phyloP scores from a whole-genome alignment of 2,888 invertebrate species.

The Andrena bicolor region DNA sequence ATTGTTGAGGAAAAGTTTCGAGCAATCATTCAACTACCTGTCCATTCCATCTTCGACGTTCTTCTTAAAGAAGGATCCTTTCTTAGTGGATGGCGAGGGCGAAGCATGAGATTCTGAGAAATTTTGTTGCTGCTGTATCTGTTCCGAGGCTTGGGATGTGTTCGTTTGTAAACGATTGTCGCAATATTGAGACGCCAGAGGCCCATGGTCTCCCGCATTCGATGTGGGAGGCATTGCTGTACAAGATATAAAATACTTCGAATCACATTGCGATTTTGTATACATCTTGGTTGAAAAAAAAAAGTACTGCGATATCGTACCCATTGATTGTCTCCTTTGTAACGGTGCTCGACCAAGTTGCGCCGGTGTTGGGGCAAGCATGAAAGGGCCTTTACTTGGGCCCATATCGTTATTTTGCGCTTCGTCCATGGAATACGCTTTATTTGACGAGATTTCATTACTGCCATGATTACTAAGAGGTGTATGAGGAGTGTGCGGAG shows the following conservation, averaged over 20 bases:
- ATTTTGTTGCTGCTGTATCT: slow-evolving; percentile 74
- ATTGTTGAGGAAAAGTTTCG: background rate
- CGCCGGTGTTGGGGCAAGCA: slow-evolving; percentile 97
- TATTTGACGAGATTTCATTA: slow-evolving; percentile 75
- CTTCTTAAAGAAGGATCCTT: slow-evolving; percentile 92
- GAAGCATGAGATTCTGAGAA: slow-evolving; percentile 80
- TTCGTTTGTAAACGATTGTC: slow-evolving; percentile 82
- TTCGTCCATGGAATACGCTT: slow-evolving; percentile 80
- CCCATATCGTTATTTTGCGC: slow-evolving; percentile 75
- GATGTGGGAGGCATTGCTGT: slow-evolving; percentile 81
- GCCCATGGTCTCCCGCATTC: slow-evolving; percentile 79
- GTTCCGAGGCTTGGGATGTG: slow-evolving; percentile 76
- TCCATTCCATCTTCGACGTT: slow-evolving; percentile 97
- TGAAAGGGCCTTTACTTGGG: slow-evolving; percentile 86
- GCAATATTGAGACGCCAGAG: slow-evolving; percentile 81
- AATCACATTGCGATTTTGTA: background rate
- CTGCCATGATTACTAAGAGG: slow-evolving; percentile 78
- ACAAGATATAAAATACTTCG: slow-evolving; percentile 20
- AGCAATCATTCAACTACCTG: slow-evolving; percentile 87
- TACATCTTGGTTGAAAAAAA: too few species aligned
- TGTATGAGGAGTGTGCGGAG: slow-evolving; percentile 82
- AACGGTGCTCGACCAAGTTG: slow-evolving; percentile 96
- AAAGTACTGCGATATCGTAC: slow-evolving; percentile 84
- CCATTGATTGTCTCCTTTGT: slow-evolving; percentile 94
- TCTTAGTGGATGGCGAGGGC: slow-evolving; percentile 89